These are phyloP conservation scores for Scelioninae gen. 2 DNA, from an alignment of 2,888 invertebrate genomes.

Conservation along the genomic window DNA sequence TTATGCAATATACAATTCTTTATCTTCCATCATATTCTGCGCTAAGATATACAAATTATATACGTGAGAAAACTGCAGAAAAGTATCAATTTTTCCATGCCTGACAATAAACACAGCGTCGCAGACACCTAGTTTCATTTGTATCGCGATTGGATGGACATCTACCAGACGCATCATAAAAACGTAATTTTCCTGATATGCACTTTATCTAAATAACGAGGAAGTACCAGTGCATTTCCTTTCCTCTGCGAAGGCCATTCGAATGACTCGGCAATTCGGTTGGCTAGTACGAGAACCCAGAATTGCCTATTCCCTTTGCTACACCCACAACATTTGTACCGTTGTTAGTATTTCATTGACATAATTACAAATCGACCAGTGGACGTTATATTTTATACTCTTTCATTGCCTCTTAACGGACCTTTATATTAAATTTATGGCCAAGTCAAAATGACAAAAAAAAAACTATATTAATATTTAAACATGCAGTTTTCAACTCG, in stretches of 20 bases:
- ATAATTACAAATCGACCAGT: constrained; percentile 44
- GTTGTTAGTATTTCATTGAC: constrained; percentile 47
- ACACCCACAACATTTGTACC: constrained; percentile 47
- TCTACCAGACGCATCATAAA: constrained; percentile 32
- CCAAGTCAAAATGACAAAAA: no score
- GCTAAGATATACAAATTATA: constrained; percentile 8
- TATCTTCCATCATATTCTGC: no score
- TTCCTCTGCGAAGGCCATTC: constrained; percentile 53
- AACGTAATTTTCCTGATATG: constrained; percentile 52
- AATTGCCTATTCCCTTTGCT: constrained; percentile 45
- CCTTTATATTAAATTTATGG: no score
- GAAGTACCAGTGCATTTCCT: constrained; percentile 63
- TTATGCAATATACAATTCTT: no score
- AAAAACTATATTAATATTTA: no score
- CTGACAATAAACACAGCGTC: constrained; percentile 18
- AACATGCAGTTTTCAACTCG: no score
- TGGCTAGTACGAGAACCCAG: constrained; percentile 31
- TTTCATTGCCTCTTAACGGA: constrained; percentile 14
- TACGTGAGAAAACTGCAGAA: constrained; percentile 3
- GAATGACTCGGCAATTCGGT: constrained; percentile 49
- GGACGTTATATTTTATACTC: constrained; percentile 12
- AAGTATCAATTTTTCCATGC: constrained; percentile 13
- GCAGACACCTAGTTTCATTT: constrained; percentile 24
- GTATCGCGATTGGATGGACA: constrained; percentile 25
- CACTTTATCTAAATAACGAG: constrained; percentile 61